A percentile compares a stretch with the other conserved stretches of the same genome.
Conservation (phyloP, 2,888 invertebrate genomes). For the Andrena praecox region DNA sequence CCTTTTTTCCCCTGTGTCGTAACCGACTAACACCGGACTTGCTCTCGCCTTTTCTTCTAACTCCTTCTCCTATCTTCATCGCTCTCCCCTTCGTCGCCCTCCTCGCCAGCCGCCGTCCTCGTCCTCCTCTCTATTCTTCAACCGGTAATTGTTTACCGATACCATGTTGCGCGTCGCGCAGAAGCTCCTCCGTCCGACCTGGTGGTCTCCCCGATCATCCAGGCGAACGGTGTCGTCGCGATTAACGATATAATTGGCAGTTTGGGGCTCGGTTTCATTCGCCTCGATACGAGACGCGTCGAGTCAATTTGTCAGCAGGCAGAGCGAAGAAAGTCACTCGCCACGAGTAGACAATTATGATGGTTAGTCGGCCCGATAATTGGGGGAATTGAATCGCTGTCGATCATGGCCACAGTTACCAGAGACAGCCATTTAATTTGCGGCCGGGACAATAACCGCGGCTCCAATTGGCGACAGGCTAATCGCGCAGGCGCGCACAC, state of each 20-base stretch:
- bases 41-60: constrained; percentile 37
- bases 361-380: constrained; percentile 30
- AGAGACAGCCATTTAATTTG: constrained; percentile 54
- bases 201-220: neutral
- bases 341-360: constrained; percentile 19
- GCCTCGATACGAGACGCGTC: too few species aligned
- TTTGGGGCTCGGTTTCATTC: neutral
- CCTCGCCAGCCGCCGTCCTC: neutral
- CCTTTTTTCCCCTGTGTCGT: constrained; percentile 34
- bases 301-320: neutral
- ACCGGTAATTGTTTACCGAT: constrained; percentile 12
- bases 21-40: constrained; percentile 33
- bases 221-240: neutral
- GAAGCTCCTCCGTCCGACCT: neutral
- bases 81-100: neutral
- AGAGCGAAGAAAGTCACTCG: neutral
- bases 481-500: neutral
- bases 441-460: constrained; percentile 42
- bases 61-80: constrained; percentile 15
- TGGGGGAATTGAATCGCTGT: constrained; percentile 50
- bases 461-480: constrained; percentile 6
- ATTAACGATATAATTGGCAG: neutral
- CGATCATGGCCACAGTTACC: constrained; percentile 42
- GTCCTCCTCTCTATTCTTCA: neutral
- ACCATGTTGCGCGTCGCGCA: neutral